A percentile compares a stretch with the other conserved stretches of the same genome.
Conservation (phyloP, 2,113 vertebrate genomes). For the Vulpes vulpes region DNA sequence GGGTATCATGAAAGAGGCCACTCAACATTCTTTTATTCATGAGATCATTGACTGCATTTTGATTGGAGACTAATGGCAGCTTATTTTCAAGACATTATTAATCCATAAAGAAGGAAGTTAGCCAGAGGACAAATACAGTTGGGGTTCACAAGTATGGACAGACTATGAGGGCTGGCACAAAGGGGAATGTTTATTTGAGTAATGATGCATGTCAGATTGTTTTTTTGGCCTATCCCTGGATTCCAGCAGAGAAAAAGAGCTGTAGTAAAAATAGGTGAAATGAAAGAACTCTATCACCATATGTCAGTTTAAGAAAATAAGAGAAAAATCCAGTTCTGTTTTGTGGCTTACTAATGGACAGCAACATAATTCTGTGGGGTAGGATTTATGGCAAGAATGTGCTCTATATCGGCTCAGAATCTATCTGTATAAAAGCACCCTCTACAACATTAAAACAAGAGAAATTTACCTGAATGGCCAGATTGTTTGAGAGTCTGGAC, state of each 20-base stretch:
- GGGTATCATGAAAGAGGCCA: neutral
- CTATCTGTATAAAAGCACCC: neutral
- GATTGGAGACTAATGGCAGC: neutral
- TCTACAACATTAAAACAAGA: neutral
- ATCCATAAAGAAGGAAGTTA: neutral
- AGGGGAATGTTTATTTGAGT: conserved; percentile 10
- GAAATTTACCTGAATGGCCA: neutral
- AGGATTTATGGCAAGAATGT: neutral
- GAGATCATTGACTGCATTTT: neutral
- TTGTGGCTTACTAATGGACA: neutral
- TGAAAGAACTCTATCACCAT: neutral
- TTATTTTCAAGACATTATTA: conserved; percentile 15
- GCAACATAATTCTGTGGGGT: neutral
- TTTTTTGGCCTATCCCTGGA: neutral
- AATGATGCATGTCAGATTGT: neutral
- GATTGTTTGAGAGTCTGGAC: neutral
- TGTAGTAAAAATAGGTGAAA: neutral
- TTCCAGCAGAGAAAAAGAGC: neutral
- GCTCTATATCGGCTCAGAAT: neutral
- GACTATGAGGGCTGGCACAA: neutral
- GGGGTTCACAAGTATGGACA: neutral
- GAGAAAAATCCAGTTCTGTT: neutral
- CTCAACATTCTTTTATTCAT: neutral
- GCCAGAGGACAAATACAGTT: neutral
- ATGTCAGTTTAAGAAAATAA: conserved; percentile 45